Conservation (phyloP, 2,888 invertebrate species). For the Microplitis deprimator region DNA sequence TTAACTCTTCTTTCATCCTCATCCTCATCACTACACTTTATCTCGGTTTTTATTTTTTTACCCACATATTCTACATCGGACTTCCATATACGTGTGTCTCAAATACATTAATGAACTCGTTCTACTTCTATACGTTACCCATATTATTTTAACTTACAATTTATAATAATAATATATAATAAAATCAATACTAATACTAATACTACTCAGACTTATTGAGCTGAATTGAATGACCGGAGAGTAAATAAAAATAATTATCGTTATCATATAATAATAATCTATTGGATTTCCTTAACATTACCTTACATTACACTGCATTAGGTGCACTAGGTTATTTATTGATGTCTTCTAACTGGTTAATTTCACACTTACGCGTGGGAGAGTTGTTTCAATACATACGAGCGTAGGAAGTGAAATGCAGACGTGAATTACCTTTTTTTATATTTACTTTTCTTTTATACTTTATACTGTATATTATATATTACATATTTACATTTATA, state of each 20-base stretch:
- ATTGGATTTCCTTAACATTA: neutral
- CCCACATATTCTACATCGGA: neutral
- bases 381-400: slow-evolving; percentile 45
- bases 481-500: neutral
- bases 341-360: slow-evolving; percentile 54
- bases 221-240: slow-evolving; percentile 3
- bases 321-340: slow-evolving; percentile 50
- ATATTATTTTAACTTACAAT: neutral
- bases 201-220: neutral
- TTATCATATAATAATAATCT: slow-evolving; percentile 11
- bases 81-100: slow-evolving; percentile 12
- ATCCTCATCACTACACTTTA: slow-evolving; percentile 3
- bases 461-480: neutral
- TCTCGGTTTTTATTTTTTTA: neutral
- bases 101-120: slow-evolving; percentile 24
- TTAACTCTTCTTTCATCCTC: slow-evolving; percentile 14
- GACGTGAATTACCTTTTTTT: slow-evolving; percentile 33
- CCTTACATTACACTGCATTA: slow-evolving; percentile 34
- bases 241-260: slow-evolving; percentile 18
- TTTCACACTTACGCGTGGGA: slow-evolving; percentile 55
- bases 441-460: neutral
- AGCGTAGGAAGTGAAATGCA: slow-evolving; percentile 52
- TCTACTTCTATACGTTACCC: slow-evolving; percentile 2
- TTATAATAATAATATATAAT: neutral
- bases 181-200: neutral